Conservation (phyloP, 2,113 vertebrate genomes). For the Melanerpes aurifrons region DNA sequence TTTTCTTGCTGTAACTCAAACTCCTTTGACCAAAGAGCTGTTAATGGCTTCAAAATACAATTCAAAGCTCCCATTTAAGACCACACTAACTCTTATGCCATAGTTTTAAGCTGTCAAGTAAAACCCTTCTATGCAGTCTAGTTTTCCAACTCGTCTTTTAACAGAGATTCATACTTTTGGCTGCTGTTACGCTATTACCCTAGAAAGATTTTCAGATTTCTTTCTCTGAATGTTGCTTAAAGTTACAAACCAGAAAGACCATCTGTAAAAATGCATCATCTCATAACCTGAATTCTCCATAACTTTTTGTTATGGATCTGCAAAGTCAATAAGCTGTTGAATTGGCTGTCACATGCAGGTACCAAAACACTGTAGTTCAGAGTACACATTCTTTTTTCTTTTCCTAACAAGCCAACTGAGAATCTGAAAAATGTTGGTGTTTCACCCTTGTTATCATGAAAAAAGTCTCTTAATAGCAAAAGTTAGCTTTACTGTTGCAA, state of each 20-base stretch:
- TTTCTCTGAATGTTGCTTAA: neutral
- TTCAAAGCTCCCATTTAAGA: neutral
- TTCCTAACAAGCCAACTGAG: neutral
- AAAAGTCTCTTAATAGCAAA: constrained; percentile 3
- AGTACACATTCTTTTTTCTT: neutral
- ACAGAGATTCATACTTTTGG: neutral
- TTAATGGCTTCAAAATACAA: neutral
- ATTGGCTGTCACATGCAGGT: neutral
- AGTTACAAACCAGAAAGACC: neutral
- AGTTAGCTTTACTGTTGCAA: neutral
- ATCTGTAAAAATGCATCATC: neutral
- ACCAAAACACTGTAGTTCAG: neutral
- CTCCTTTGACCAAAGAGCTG: neutral
- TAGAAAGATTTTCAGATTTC: neutral
- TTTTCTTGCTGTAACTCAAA: neutral
- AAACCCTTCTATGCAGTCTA: neutral
- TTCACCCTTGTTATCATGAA: neutral
- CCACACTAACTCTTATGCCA: neutral
- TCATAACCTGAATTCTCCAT: neutral
- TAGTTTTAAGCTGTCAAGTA: neutral
- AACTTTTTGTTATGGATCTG: neutral
- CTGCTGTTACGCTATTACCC: neutral
- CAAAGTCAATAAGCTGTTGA: neutral
- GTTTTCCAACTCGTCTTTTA: neutral
- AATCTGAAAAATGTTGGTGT: neutral